Evolutionary conservation across 2,888 invertebrate species (phyloP), one percentile per base, ranked within the genome.

Genomic region (Trisateles emortualis): DNA sequence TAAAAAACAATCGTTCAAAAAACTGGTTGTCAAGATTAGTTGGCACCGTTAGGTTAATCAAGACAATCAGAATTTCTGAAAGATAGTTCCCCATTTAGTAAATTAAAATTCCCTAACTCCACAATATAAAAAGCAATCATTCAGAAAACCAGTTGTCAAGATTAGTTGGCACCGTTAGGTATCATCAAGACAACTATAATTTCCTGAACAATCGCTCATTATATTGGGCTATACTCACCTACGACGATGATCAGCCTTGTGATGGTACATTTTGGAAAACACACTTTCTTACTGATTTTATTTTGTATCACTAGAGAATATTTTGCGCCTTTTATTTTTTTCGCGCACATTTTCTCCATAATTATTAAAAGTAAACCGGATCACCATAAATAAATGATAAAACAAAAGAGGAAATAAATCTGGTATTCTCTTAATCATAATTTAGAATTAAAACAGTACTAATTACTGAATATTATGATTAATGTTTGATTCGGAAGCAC

Each of bases 131-230:
- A 26, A 26, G 8, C 26, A 26, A 6, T 4, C 26, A 6, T 26
- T 26, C 26, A 26, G 26, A 26, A 26, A 8, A 8, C 26, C 8
- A 26, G 26, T 26, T 26, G 26, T 26, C 26, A 26, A 26, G 26
- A 26, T 26, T 26, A 3, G 9, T 26, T 26, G 9, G 26, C 26
- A 26, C 39, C 39, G 39, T 39, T 10, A 39, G 11, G 19, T 39
- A 19, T 39, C 29, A 35, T 29, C 46, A 36, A 60, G 19, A 16
- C 10, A n/a, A 22, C 22, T 22, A 3, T 5, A 6, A 16, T 14
- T 36, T 17, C 10, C 13, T 26, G 8, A 42, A n/a, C 10, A 11
- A 38, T 10, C 8, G 4, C 10, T 24, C 1, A 44, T 41, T 10
- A n/a, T 36, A 17, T 36, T 17, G 4, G 5, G 36, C 1, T 6